Percentiles rank a stretch among this genome's conserved stretches.
Evolutionary conservation across 1,140 invertebrate genomes (phyloP).

Genomic region (roundworm (Caenorhabditis elegans)): WBcel235 BX284606.5:15666001-15666500

Average conservation of each 20-base stretch:
- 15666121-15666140: background rate
- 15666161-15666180: conserved; percentile 1
- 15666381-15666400: conserved; percentile 29
- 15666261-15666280: background rate
- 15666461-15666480: conserved; percentile 32
- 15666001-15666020: no score
- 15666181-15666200: background rate
- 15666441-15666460: background rate
- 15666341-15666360: background rate
- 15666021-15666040: no score
- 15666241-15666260: conserved; percentile 22
- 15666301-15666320: conserved; percentile 31
- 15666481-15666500: background rate
- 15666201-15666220: no score
- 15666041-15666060: no score
- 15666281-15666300: conserved; percentile 29
- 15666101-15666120: background rate
- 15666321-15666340: conserved; percentile 33
- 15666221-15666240: background rate
- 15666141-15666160: conserved; percentile 1
- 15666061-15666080: no score
- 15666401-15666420: background rate
- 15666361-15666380: conserved; percentile 28
- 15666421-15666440: background rate
- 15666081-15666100: no score